phyloP scores from a whole-genome alignment of 2,888 invertebrate species.

The Trachelus tabidus region DNA sequence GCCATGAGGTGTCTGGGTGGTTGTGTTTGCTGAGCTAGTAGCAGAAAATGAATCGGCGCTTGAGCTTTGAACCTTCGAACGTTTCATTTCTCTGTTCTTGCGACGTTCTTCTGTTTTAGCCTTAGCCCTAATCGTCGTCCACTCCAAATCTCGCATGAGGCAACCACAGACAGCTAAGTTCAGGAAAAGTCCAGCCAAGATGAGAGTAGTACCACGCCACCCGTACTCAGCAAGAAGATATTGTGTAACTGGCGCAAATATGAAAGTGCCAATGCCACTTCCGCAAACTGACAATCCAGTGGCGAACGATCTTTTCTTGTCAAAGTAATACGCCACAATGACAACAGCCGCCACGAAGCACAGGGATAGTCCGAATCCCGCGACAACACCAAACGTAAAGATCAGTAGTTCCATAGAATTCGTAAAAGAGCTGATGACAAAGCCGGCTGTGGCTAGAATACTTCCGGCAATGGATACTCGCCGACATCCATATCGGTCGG shows the following conservation, averaged over 20 bases:
- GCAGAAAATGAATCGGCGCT: constrained; percentile 79
- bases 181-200: constrained; percentile 83
- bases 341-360: constrained; percentile 93
- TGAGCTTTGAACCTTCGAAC: constrained; percentile 71
- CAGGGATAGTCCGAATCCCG: constrained; percentile 86
- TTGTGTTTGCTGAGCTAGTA: constrained; percentile 74
- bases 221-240: constrained; percentile 80
- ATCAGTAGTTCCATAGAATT: constrained; percentile 82
- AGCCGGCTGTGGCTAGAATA: constrained; percentile 79
- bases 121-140: constrained; percentile 74
- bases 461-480: constrained; percentile 83
- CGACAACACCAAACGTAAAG: constrained; percentile 84
- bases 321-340: constrained; percentile 91
- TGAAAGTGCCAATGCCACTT: constrained; percentile 88
- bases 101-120: constrained; percentile 74
- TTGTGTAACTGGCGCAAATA: constrained; percentile 85
- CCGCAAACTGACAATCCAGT: constrained; percentile 90
- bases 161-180: constrained; percentile 86
- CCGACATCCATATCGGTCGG: constrained; percentile 86
- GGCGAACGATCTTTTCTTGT: constrained; percentile 84
- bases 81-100: constrained; percentile 71
- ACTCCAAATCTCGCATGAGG: constrained; percentile 81
- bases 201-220: constrained; percentile 86
- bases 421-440: constrained; percentile 80
- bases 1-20: constrained; percentile 66